Evolutionary conservation across 2,888 invertebrate species (phyloP).

Genomic region (Ophioninae sp.): DNA sequence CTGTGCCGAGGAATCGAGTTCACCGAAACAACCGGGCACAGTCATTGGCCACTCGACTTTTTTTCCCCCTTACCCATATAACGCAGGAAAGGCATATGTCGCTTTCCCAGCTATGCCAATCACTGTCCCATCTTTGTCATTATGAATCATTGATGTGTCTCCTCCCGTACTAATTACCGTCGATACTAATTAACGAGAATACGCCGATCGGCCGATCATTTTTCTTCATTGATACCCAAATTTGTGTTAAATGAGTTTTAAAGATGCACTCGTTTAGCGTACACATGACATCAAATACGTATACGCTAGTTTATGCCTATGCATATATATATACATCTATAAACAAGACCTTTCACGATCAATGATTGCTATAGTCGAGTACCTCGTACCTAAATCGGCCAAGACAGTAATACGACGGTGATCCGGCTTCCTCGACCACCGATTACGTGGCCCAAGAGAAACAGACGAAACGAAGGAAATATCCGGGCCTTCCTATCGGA

Average conservation of each 20-base stretch:
- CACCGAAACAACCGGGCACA: background rate
- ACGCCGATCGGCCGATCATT: background rate
- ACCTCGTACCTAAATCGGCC: constrained; percentile 47
- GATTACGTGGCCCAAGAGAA: constrained; percentile 37
- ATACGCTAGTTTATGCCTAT: too few species aligned
- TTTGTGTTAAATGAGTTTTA: too few species aligned
- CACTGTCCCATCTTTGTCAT: background rate
- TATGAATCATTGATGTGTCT: background rate
- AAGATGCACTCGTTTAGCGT: too few species aligned
- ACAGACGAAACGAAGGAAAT: background rate
- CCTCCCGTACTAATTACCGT: too few species aligned
- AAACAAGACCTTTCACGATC: constrained; percentile 64
- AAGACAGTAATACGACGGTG: constrained; percentile 61
- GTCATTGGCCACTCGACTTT: constrained; percentile 18
- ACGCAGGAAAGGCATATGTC: background rate
- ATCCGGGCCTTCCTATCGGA: too few species aligned
- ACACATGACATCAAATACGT: too few species aligned
- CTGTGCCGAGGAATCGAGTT: too few species aligned
- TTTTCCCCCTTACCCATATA: too few species aligned
- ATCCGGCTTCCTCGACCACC: constrained; percentile 57
- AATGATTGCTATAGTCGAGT: constrained; percentile 57
- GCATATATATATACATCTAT: constrained; percentile 2
- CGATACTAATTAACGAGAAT: too few species aligned
- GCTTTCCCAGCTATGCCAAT: constrained; percentile 23
- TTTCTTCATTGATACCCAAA: background rate